Evolutionary conservation across 2,797 vertebrate species (phyloP).

Genomic region (Chloroceryle inda): DNA sequence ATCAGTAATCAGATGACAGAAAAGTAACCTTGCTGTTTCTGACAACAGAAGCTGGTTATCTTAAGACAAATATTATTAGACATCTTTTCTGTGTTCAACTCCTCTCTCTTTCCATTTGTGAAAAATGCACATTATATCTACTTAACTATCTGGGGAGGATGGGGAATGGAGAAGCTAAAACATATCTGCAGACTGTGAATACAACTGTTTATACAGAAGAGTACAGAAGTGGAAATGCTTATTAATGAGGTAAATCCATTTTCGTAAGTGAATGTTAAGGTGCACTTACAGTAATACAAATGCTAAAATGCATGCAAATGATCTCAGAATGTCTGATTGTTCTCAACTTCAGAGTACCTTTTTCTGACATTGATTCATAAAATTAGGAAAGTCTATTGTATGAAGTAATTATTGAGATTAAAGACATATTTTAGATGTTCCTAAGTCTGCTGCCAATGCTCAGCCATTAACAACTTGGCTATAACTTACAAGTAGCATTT

Average conservation of each 20-base stretch:
- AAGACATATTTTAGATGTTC: not conserved
- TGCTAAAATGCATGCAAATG: not conserved
- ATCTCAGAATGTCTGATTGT: not conserved
- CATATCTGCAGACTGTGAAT: not conserved
- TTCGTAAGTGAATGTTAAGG: not conserved
- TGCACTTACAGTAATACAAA: not conserved
- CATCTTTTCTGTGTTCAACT: not conserved
- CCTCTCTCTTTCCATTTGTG: not conserved
- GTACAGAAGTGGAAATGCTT: not conserved
- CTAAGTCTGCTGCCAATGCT: not conserved
- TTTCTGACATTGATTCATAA: not conserved
- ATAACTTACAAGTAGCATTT: not conserved
- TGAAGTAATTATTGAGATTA: not conserved
- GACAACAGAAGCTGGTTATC: conserved; percentile 10
- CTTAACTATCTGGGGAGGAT: not conserved
- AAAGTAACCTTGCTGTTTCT: not conserved
- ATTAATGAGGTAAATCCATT: not conserved
- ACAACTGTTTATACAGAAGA: not conserved
- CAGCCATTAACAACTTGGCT: conserved; percentile 18
- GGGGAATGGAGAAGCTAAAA: not conserved
- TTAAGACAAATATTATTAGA: not conserved
- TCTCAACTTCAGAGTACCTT: not conserved
- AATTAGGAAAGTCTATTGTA: not conserved
- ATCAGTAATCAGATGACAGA: conserved; percentile 5
- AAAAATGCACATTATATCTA: not conserved